Evolutionary conservation across 1,140 invertebrate genomes (phyloP).

Genomic region (Gonatopus flavifemur): DNA sequence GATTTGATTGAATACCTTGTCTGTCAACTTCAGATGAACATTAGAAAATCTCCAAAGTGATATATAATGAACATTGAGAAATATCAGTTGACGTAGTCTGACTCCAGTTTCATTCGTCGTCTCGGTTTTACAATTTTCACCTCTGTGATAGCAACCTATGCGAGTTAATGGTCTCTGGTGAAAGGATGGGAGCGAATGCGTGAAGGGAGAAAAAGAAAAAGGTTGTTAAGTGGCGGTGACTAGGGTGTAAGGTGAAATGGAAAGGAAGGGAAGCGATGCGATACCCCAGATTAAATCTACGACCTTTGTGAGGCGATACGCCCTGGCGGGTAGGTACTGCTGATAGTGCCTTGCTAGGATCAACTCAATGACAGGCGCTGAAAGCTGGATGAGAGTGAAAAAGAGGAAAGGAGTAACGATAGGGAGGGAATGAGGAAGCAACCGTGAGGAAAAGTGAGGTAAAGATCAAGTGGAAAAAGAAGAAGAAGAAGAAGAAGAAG

Average conservation of each 20-base stretch:
- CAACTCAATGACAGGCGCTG: constrained; percentile 1
- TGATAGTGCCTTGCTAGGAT: constrained; percentile 13
- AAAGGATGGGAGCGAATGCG: neutral
- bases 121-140: too few relatives aligned
- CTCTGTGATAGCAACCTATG: constrained; percentile 1
- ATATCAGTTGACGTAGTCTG: too few relatives aligned
- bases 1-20: too few relatives aligned
- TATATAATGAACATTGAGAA: too few relatives aligned
- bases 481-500: constrained; percentile 1
- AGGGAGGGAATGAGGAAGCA: too few relatives aligned
- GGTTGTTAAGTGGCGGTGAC: constrained; percentile 14
- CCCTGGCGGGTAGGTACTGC: too few relatives aligned
- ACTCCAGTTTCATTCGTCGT: too few relatives aligned
- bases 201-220: constrained; percentile 3
- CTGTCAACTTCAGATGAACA: too few relatives aligned
- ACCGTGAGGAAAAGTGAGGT: too few relatives aligned
- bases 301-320: constrained; percentile 6
- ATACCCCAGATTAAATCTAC: constrained; percentile 19
- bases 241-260: constrained; percentile 12
- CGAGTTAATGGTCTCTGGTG: constrained; percentile 18
- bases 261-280: constrained; percentile 10
- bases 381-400: constrained; percentile 10
- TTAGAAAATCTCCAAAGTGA: too few relatives aligned
- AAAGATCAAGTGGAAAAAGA: neutral
- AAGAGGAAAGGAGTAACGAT: neutral